These are phyloP conservation scores for Polymixis flavicincta DNA, from an alignment of 2,888 invertebrate genomes.

Conservation along the genomic window DNA sequence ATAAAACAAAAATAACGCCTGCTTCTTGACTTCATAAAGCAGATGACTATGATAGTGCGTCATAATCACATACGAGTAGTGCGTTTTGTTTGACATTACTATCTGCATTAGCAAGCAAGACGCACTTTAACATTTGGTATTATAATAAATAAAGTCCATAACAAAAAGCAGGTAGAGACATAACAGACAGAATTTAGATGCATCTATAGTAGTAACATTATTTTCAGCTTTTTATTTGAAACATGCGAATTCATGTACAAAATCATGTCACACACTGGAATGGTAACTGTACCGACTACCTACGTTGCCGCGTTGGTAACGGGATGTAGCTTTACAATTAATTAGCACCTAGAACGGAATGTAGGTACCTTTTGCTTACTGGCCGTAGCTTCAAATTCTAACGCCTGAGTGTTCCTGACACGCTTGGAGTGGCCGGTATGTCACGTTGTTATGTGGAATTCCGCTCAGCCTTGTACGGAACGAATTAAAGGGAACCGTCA, in stretches of 20 bases:
- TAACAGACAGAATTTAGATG: neutral
- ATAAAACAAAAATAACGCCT: too few relatives aligned
- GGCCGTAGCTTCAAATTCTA: conserved; percentile 7
- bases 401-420: neutral
- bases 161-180: neutral
- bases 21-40: neutral
- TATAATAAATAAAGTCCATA: neutral
- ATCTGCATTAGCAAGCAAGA: neutral
- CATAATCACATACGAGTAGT: too few relatives aligned
- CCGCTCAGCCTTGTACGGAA: conserved; percentile 23
- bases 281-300: too few relatives aligned
- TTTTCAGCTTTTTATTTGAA: neutral
- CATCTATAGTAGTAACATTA: neutral
- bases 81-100: too few relatives aligned
- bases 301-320: neutral
- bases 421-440: neutral
- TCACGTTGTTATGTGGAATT: conserved; percentile 12
- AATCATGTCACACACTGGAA: neutral
- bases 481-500: neutral
- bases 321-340: neutral
- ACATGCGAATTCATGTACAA: neutral
- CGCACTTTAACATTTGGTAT: neutral
- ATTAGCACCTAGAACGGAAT: neutral
- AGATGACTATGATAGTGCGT: too few relatives aligned
- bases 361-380: neutral